These are phyloP conservation scores for Blastomussa wellsi DNA, from an alignment of 92 coral and sea anemone genomes.

Conservation along the genomic window DNA sequence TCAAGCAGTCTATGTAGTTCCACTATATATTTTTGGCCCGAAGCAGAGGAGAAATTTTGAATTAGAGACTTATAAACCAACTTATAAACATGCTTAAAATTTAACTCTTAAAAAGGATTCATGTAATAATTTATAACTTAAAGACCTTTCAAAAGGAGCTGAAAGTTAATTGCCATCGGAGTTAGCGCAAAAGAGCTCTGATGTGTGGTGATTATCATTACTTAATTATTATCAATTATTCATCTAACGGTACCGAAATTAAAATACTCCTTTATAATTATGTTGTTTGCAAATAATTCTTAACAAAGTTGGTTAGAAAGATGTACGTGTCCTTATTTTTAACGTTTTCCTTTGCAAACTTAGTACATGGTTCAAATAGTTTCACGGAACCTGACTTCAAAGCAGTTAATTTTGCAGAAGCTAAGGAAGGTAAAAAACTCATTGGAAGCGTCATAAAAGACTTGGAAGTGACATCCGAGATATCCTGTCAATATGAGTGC, in stretches of 20 bases:
- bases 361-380: not conserved
- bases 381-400: not conserved
- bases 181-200: not conserved
- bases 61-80: too few relatives aligned
- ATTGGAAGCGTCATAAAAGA: not conserved
- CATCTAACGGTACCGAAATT: too few relatives aligned
- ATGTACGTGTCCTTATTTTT: not conserved
- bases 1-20: too few relatives aligned
- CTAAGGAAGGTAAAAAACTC: constrained; percentile 1
- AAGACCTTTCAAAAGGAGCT: too few relatives aligned
- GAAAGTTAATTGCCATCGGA: too few relatives aligned
- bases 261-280: too few relatives aligned
- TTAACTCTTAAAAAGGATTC: too few relatives aligned
- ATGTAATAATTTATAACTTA: too few relatives aligned
- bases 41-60: too few relatives aligned
- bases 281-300: not conserved
- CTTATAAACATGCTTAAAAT: too few relatives aligned
- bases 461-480: constrained; percentile 9
- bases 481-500: not conserved
- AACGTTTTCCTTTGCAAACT: not conserved
- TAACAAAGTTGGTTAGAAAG: not conserved
- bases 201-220: not conserved
- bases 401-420: constrained; percentile 9
- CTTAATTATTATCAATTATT: too few relatives aligned
- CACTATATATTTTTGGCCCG: too few relatives aligned